Evolutionary conservation across 2,797 vertebrate genomes (phyloP).

Genomic region (Tapera naevia): DNA sequence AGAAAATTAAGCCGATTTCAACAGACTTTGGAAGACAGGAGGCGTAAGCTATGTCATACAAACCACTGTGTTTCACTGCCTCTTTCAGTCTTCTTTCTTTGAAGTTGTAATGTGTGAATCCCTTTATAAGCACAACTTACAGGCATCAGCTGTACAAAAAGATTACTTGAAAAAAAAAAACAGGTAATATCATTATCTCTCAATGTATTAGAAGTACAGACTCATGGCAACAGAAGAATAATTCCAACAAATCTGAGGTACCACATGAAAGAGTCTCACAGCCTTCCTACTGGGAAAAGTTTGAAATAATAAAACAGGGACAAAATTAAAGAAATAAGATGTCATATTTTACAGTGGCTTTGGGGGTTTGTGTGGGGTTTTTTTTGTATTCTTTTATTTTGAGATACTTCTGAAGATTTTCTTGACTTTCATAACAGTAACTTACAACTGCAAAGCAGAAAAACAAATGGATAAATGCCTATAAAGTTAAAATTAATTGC

Average conservation of each 20-base stretch:
- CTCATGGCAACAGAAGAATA: background rate
- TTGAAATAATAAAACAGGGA: background rate
- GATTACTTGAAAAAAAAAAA: background rate
- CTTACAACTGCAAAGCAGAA: background rate
- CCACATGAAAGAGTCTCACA: background rate
- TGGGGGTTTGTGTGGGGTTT: no score
- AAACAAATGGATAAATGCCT: background rate
- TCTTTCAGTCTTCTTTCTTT: background rate
- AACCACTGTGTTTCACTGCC: background rate
- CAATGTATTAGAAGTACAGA: background rate
- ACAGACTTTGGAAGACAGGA: background rate
- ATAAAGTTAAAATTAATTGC: background rate
- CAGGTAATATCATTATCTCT: background rate
- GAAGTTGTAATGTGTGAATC: background rate
- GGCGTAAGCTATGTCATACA: background rate
- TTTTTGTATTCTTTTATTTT: background rate
- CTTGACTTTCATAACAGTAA: background rate
- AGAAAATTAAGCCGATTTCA: background rate
- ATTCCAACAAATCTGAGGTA: background rate
- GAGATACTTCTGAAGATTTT: background rate
- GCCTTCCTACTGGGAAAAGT: background rate
- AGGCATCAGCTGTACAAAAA: background rate
- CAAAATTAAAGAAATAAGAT: background rate
- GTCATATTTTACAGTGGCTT: background rate
- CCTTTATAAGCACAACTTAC: background rate